Evolutionary conservation across 2,888 invertebrate species (phyloP), one percentile per base, ranked within the genome.

Genomic region (Mayetiola destructor): DNA sequence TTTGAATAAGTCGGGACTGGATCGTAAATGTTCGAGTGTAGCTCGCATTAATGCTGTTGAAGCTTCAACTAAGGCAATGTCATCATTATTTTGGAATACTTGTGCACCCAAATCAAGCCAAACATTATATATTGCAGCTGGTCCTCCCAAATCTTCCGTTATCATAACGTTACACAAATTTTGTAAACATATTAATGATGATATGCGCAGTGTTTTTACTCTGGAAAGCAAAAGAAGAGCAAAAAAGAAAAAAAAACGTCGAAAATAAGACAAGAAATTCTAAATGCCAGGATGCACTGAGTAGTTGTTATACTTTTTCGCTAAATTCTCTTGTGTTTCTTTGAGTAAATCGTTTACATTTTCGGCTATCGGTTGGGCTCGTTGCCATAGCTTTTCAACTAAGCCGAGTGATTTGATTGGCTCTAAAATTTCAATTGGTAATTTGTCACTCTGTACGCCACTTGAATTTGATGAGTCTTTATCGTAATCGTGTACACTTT

Each of bases 31-130:
- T 64, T 83, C 81, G 40, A 85, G 69, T 1, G 82, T 77, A n/a
- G 85, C 82, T 62, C 86, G 76, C 82, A 87, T 81, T 0, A 84
- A 80, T 3, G 84, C 80, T 0, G 85, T 84, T 2, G 81, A 78
- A 1, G 86, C 82, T 66, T 86, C 87, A 40, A 83, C 64, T 18
- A 84, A 67, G 42, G 77, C 72, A 4, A 71, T 61, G 10, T 57
- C 56, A 1, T 12, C 20, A 20, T 68, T 64, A 29, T 73, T 74
- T 63, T 79, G 77, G 58, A 82, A 81, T 1, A 81, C 78, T 58
- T 81, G 68, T 64, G 79, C 78, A 0, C 81, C 81, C 39, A 82
- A 76, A 57, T 80, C 79, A 1, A 79, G 73, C 84, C 85, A 85
- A 55, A 84, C 75, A 64, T 75, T 77, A 64, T 77, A 81, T 1